These are phyloP conservation scores for Argya squamiceps DNA, from an alignment of 2,797 vertebrate species.

Conservation along the genomic window DNA sequence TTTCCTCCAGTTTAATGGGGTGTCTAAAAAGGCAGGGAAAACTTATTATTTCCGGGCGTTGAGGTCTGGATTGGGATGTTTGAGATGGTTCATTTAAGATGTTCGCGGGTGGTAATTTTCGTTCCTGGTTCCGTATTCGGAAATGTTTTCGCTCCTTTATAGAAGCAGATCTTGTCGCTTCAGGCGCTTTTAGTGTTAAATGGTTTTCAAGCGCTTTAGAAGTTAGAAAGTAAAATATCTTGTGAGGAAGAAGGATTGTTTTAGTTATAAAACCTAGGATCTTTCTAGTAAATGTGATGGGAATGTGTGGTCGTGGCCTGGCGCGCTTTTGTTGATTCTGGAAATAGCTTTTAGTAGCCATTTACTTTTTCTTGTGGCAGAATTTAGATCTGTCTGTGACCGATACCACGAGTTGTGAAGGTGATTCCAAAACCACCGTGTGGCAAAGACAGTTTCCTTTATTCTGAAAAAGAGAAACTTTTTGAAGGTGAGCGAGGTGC, in stretches of 20 bases:
- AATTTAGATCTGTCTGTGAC: neutral
- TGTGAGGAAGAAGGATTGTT: fast-evolving
- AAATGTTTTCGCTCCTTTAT: fast-evolving
- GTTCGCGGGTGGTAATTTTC: neutral
- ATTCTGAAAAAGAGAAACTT: neutral
- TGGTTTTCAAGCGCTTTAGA: neutral
- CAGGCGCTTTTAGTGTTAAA: neutral
- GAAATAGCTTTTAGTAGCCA: neutral
- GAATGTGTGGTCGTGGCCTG: neutral
- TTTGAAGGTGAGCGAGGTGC: neutral
- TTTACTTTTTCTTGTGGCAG: neutral
- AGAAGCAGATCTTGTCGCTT: neutral
- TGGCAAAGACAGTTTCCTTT: neutral
- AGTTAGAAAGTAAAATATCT: fast-evolving
- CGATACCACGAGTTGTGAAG: neutral
- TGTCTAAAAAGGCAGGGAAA: neutral
- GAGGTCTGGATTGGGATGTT: neutral
- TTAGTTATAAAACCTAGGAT: fast-evolving
- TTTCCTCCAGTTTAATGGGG: fast-evolving
- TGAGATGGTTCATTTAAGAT: neutral
- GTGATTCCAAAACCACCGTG: neutral
- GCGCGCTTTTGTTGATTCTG: neutral
- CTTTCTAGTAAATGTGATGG: fast-evolving
- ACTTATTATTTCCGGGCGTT: fast-evolving
- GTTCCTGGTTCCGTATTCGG: neutral